Percentiles rank a stretch among this genome's conserved stretches.
These are phyloP conservation scores for Castor canadensis DNA, from an alignment of 2,113 vertebrate species.

Conservation along the genomic window DNA sequence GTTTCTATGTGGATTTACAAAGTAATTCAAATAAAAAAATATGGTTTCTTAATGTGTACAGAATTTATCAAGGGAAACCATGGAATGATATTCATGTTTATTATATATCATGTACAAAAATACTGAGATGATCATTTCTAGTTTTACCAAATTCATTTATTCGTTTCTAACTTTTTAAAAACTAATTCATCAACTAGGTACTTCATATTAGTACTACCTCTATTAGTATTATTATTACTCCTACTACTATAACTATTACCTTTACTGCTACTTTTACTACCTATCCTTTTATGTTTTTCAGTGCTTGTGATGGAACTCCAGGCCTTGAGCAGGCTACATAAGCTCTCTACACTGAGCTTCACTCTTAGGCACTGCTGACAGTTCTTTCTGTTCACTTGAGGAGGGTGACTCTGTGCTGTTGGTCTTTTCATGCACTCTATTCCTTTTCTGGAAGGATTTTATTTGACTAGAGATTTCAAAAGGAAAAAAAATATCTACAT, in stretches of 20 bases:
- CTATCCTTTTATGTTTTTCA: too few relatives aligned
- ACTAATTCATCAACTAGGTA: neutral
- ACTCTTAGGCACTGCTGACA: too few relatives aligned
- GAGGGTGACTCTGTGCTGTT: too few relatives aligned
- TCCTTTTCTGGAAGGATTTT: neutral
- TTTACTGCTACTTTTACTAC: too few relatives aligned
- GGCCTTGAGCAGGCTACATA: too few relatives aligned
- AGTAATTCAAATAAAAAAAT: slow-evolving; percentile 3
- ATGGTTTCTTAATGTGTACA: neutral
- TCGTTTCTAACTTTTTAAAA: neutral
- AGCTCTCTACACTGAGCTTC: too few relatives aligned
- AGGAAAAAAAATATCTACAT: neutral
- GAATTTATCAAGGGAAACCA: neutral
- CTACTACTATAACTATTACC: neutral
- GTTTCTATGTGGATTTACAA: neutral
- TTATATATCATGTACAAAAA: neutral
- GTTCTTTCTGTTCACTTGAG: too few relatives aligned
- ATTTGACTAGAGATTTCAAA: neutral
- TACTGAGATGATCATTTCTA: neutral
- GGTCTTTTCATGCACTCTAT: neutral
- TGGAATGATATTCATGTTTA: neutral
- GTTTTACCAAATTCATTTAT: neutral
- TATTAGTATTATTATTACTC: neutral
- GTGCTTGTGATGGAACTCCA: too few relatives aligned
- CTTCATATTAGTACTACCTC: neutral